Percentiles rank a stretch among this genome's conserved stretches.
Conservation (phyloP, 2,113 vertebrate genomes). For the Podilymbus podiceps region DNA sequence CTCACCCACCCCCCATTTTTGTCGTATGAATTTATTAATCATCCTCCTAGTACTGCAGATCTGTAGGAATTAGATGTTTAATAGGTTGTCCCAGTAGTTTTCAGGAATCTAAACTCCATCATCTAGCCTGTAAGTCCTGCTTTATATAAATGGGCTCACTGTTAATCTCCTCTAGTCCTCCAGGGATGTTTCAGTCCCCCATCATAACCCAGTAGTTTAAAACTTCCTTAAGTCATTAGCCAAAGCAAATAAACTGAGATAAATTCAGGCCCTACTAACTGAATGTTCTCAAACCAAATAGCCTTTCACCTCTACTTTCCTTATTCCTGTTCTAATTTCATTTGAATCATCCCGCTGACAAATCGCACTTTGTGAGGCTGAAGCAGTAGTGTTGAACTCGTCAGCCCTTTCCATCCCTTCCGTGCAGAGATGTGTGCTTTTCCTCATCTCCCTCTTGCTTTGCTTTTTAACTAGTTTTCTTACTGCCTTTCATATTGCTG, state of each 20-base stretch:
- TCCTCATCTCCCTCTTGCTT: neutral
- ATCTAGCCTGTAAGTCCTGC: neutral
- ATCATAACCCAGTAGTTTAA: neutral
- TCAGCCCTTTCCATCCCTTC: neutral
- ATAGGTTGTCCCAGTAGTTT: neutral
- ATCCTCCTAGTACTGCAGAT: neutral
- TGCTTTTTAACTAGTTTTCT: neutral
- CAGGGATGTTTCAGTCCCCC: neutral
- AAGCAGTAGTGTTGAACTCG: neutral
- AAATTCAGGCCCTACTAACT: neutral
- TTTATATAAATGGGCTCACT: neutral
- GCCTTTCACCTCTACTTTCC: neutral
- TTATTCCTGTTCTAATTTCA: neutral
- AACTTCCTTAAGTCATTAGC: neutral
- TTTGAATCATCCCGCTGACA: neutral
- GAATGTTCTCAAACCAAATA: neutral
- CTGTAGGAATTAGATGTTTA: neutral
- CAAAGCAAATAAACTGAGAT: neutral
- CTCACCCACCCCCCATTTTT: too few relatives aligned
- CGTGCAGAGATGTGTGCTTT: accelerated
- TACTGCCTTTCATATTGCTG: accelerated
- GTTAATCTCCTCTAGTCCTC: neutral
- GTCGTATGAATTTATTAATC: neutral
- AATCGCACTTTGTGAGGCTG: neutral
- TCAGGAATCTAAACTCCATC: neutral